Conservation (phyloP, 2,113 vertebrate species). For the human region GRCh38 chr2:105717001-105717500, state of each 20-base stretch:
- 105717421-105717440: accelerated
- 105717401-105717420: accelerated
- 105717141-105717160: too few relatives aligned
- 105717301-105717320: background rate
- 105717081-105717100: background rate
- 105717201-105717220: background rate
- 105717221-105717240: accelerated
- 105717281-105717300: background rate
- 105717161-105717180: background rate
- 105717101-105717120: background rate
- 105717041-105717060: background rate
- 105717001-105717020: background rate
- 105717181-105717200: background rate
- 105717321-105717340: background rate
- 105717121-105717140: background rate
- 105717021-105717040: background rate
- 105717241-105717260: background rate
- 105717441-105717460: background rate
- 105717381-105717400: background rate
- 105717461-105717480: too few relatives aligned
- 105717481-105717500: background rate
- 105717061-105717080: background rate
- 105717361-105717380: background rate
- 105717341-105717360: background rate
- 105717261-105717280: background rate